Evolutionary conservation across 2,113 vertebrate genomes (phyloP), one percentile per base, ranked within the genome.

Genomic region (zebrafish (Danio rerio)): DNA sequence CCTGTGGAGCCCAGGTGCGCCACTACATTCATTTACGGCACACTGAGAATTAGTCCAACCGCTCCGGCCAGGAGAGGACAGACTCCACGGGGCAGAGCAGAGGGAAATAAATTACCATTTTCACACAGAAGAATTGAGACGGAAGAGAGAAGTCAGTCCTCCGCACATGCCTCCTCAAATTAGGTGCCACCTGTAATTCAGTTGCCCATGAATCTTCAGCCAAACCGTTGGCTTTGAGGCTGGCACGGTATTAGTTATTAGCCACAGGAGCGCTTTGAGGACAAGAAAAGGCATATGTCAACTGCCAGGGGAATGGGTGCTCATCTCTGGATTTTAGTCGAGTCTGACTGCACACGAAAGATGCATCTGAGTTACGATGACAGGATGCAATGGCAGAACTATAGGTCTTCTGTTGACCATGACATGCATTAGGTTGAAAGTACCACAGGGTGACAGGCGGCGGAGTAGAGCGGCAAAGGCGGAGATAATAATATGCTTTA

Each of bases 1-100:
- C 87, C 85, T 84, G 85, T 71, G 78, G 86, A 65, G 85, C 75
- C 74, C 85, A 87, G 84, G 86, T 87, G 86, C 75, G 65, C 75
- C 50, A 8, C 12, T 69, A 62, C 82, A 84, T 80, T 83, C 77
- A 80, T 86, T 76, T 83, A 81, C 82, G 47, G 78, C 70, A 43
- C 55, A 79, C 72, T 66, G 80, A 52, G 76, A 62, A 56, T 50
- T 20, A 42, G 70, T 72, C 52, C 80, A 68, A 63, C 84, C 62
- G 80, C 58, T 76, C 78, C 62, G 43, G 82, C 66, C 56, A 65
- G 76, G 61, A 71, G 42, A 80, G 50, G 52, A 79, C 77, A 66
- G 77, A 79, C 77, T 66, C 77, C 47, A 66, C 77, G 65, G 61
- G 59, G 20, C 65, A 61, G 58, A 61, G 40, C 21, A 4, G 70